Base-by-base conservation (phyloP, 1,140 invertebrate species). In the Drosophila cardini region DNA sequence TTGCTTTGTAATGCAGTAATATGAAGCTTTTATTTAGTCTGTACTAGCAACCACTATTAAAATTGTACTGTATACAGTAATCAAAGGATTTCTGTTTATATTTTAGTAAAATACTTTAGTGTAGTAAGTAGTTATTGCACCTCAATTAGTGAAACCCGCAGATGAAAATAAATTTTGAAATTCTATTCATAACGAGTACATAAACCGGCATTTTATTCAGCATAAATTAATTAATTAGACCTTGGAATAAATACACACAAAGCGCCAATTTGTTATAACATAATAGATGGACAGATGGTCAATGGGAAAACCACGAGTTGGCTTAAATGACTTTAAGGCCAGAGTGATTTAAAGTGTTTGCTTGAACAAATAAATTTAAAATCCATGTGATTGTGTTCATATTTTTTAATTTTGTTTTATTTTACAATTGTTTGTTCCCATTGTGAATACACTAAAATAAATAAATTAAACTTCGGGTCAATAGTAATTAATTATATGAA, bases 401-500 rank as follows among this genome's bases (percentile, higher is more conserved):
- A 7, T 11, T 53, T 53, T 18, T 30, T 36, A 13, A 7, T 11
- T 53, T 53, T 18, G 13, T 36, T 15, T 36, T 36, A 3, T 69
- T 74, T 36, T 36, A 16, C 52, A 53, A 65, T 73, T 34, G 56
- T 36, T n/a, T 36, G 4, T 58, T 38, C 70, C 64, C 21, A 8
- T 38, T 56, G 64, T 21, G 30, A 32, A 48, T 55, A 13, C 50
- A 36, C 21, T 52, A 69, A 75, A 89, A 83, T 67, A 87, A 77
- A 89, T 78, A 80, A 84, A 89, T 76, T 57, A 48, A 57, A 79
- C 64, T 80, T 75, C 84, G 84, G 65, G 61, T 74, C 76, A 72
- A 80, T 80, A 72, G 80, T 85, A 80, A 89, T 89, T 87, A 89
- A 87, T 87, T 89, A 77, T 80, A 78, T 83, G 72, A 67, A 82